Base-by-base conservation (phyloP, 2,888 invertebrate species). In the Nemotelus nigrinus region DNA sequence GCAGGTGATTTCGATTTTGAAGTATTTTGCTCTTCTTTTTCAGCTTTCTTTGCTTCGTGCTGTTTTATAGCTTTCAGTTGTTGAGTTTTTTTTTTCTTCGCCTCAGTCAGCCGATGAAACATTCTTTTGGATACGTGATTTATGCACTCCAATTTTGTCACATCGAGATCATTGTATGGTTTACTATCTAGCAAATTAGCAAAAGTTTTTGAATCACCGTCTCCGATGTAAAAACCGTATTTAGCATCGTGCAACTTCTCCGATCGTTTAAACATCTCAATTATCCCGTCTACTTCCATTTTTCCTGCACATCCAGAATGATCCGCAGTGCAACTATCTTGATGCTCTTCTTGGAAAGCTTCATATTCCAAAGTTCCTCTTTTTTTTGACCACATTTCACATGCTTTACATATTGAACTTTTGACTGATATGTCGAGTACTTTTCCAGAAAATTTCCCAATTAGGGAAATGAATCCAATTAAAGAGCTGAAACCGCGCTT, bases 401-500 rank as follows among this genome's bases (percentile, higher is more conserved):
- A 75, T 2, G 48, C 6, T 63, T 60, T 3, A 48, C 75, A 75
- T 2, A 63, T 45, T 3, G 39, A 4, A n/a, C 63, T 63, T 10
- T 45, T 63, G 3, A 75, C 75, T 63, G 47, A 39, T 63, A 75
- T 48, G n/a, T 75, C 75, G 2, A 75, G 7, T 6, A 75, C 41
- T 63, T 75, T 75, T 6, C 47, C 47, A 25, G 45, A 47, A 63
- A 45, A 75, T 47, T 63, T 75, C 3, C 75, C 75, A 60, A 75
- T 75, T 7, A 75, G 10, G 3, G 75, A 75, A 44, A 75, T 63
- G 10, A 58, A 47, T 45, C 60, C 75, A 45, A 75, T 2, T n/a
- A 75, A 48, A 3, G 75, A 75, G 75, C n/a, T n/a, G n/a, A 75
- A 75, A 6, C 75, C 7, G 58, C 74, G 74, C 53, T 71, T 71